phyloP scores from a whole-genome alignment of 1,140 invertebrate genomes.

The Carposina sasakii region DNA sequence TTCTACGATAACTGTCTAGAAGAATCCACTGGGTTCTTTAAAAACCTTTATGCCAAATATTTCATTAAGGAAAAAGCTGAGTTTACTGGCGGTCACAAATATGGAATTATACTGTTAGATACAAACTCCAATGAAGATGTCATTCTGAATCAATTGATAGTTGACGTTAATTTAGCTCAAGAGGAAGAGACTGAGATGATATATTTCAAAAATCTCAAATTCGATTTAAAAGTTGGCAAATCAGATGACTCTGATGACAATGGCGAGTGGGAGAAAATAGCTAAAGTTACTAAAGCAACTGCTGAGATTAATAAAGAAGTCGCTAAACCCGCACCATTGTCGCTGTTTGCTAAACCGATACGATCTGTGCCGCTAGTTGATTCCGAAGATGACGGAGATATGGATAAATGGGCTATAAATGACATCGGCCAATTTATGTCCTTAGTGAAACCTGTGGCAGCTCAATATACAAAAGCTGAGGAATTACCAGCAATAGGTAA shows the following conservation, averaged over 20 bases:
- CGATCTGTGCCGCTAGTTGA: conserved; percentile 11
- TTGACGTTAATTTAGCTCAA: conserved; percentile 47
- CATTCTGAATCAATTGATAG: conserved; percentile 47
- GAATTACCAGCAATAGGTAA: conserved; percentile 13
- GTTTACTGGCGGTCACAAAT: conserved; percentile 56
- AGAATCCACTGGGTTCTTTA: conserved; percentile 30
- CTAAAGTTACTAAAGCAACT: not conserved
- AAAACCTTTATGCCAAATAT: conserved; percentile 50
- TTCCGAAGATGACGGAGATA: conserved; percentile 28
- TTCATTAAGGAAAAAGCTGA: conserved; percentile 48
- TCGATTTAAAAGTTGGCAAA: conserved; percentile 4
- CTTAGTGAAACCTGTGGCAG: conserved; percentile 17
- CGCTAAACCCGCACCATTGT: not conserved
- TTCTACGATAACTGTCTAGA: conserved; percentile 46
- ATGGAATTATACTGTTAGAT: conserved; percentile 51
- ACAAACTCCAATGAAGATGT: conserved; percentile 42
- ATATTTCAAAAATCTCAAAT: conserved; percentile 31
- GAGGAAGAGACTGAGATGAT: conserved; percentile 36
- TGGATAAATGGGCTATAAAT: conserved; percentile 36
- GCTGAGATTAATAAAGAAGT: conserved; percentile 2
- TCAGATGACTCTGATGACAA: conserved; percentile 17
- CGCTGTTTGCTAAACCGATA: conserved; percentile 6
- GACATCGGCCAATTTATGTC: conserved; percentile 19
- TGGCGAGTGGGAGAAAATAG: not conserved
- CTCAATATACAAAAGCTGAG: too few species aligned